phyloP scores from a whole-genome alignment of 2,113 vertebrate genomes.

The Chaenocephalus aceratus region DNA sequence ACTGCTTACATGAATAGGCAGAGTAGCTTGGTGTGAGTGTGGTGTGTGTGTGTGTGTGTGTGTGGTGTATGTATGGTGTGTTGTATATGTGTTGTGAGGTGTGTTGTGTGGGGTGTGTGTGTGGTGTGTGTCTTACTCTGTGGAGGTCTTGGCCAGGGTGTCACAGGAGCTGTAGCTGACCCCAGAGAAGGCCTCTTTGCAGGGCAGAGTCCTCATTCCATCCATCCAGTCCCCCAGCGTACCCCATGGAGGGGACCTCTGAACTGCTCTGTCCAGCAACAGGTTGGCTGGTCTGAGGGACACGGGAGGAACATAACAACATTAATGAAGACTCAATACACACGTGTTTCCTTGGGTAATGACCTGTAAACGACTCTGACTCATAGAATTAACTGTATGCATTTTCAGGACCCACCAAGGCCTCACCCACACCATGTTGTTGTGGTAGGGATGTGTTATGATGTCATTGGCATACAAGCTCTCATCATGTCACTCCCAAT shows the following conservation, averaged over 20 bases:
- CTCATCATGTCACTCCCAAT: neutral
- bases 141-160: constrained; percentile 96
- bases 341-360: neutral
- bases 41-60: constrained; percentile 41
- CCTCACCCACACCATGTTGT: constrained; percentile 1
- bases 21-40: constrained; percentile 39
- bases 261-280: constrained; percentile 93
- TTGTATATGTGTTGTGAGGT: constrained; percentile 44
- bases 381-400: neutral
- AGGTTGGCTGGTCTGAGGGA: constrained; percentile 91
- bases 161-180: constrained; percentile 97
- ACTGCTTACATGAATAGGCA: constrained; percentile 58
- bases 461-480: neutral
- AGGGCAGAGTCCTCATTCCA: constrained; percentile 91
- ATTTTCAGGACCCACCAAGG: constrained; percentile 27
- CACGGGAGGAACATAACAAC: neutral
- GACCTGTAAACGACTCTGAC: neutral
- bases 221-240: constrained; percentile 94
- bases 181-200: constrained; percentile 95
- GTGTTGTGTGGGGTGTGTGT: constrained; percentile 40
- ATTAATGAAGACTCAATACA: neutral
- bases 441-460: neutral
- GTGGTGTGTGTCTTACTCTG: constrained; percentile 89
- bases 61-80: constrained; percentile 57
- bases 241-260: constrained; percentile 89